Evolutionary conservation across 2,888 invertebrate species (phyloP), one percentile per base, ranked within the genome.

Genomic region (Drosophila prolongata): DNA sequence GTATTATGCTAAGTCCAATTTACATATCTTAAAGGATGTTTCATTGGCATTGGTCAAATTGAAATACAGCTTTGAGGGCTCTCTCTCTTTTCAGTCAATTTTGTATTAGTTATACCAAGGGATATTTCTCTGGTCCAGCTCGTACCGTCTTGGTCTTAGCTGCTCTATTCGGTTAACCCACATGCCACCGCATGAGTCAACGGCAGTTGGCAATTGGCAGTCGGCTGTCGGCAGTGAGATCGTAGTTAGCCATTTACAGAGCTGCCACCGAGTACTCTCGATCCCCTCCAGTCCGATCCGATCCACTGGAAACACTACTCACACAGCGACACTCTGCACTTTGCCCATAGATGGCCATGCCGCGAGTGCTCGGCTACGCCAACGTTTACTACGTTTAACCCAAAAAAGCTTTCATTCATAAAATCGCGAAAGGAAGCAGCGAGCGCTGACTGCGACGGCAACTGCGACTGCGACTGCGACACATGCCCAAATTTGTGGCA

Each of bases 401-500:
- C 37, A 64, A 64, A 62, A 53, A 55, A 66, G 78, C 78, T 89
- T 85, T 89, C 85, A 85, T 85, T 85, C 85, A 85, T 85, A 87
- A 85, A 85, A 87, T 89, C 81, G 81, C 73, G 65, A 84, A 86
- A 87, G 84, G 85, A 85, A 84, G 79, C 84, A 83, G 87, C 75
- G 42, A 47, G 27, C 47, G 11, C 11, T 13, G 43, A 24, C 52
- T 13, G 19, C n/a, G 40, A 42, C 55, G 10, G 46, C 44, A 73
- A 14, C 75, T 6, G 67, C 46, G 79, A 66, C 30, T 30, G 30
- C 76, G 44, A 8, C 44, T 58, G 79, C 77, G 82, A 85, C 76
- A 77, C 70, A 87, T 84, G 84, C 75, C 84, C 84, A 84, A 88
- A 84, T 82, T 84, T 88, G 88, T 87, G 80, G 86, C 86, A 88